phyloP scores from a whole-genome alignment of 2,888 invertebrate species.

The Timema podura region DNA sequence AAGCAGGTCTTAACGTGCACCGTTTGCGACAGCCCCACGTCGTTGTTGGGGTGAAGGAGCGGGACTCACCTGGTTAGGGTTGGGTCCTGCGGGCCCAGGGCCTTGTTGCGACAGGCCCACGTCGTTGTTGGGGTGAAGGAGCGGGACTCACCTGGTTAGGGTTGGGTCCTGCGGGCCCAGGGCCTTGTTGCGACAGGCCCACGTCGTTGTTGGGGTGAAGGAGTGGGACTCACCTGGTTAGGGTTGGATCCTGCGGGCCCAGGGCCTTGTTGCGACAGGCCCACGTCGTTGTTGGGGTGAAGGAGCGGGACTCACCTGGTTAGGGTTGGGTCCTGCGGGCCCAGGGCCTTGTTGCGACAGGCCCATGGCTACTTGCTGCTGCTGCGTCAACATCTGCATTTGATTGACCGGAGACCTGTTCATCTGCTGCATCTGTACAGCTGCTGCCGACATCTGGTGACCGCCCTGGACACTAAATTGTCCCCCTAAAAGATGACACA shows the following conservation, averaged over 20 bases:
- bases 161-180: slow-evolving; percentile 30
- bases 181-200: not conserved
- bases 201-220: too few species aligned
- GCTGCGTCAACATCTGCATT: slow-evolving; percentile 33
- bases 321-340: slow-evolving; percentile 37
- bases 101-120: too few species aligned
- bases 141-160: slow-evolving; percentile 41
- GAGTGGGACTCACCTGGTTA: slow-evolving; percentile 38
- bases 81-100: slow-evolving; percentile 26
- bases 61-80: slow-evolving; percentile 41
- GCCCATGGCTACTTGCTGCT: slow-evolving; percentile 34
- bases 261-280: slow-evolving; percentile 7
- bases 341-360: not conserved
- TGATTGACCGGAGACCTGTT: slow-evolving; percentile 26
- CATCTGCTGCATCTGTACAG: slow-evolving; percentile 33
- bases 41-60: too few species aligned
- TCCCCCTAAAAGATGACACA: slow-evolving; percentile 34
- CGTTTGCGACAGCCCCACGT: too few species aligned
- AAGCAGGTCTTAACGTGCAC: too few species aligned
- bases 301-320: slow-evolving; percentile 36
- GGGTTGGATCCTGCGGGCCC: slow-evolving; percentile 35
- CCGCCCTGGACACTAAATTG: slow-evolving; percentile 44
- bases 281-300: too few species aligned
- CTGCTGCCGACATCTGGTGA: slow-evolving; percentile 48
- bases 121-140: too few species aligned